These are phyloP conservation scores for Hydrochoerus hydrochaeris DNA, from an alignment of 2,113 vertebrate species.

Conservation along the genomic window DNA sequence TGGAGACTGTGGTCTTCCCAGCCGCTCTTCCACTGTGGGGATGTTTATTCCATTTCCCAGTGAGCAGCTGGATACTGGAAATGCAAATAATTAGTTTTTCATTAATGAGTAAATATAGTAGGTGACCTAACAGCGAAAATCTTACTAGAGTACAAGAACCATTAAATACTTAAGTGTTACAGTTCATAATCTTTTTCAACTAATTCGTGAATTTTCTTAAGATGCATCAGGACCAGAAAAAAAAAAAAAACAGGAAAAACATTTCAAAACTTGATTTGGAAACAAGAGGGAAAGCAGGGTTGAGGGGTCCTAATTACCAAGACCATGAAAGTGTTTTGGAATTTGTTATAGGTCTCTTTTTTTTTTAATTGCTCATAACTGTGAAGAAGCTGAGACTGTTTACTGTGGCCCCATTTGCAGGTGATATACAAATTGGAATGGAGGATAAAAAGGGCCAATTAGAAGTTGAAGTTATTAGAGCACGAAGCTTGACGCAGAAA, in stretches of 20 bases:
- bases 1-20: background rate
- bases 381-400: background rate
- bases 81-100: background rate
- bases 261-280: slow-evolving; percentile 24
- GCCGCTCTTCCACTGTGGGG: background rate
- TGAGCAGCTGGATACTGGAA: background rate
- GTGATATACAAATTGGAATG: slow-evolving; percentile 99
- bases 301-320: background rate
- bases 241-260: background rate
- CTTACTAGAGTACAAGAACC: background rate
- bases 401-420: slow-evolving; percentile 81
- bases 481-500: slow-evolving; percentile 96
- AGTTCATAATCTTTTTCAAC: background rate
- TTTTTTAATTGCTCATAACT: background rate
- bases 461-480: slow-evolving; percentile 98
- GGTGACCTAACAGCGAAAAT: background rate
- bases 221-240: background rate
- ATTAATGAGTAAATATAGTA: background rate
- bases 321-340: background rate
- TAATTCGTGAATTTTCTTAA: background rate
- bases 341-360: background rate
- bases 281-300: background rate
- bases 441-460: slow-evolving; percentile 98
- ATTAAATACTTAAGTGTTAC: background rate
- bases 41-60: background rate